Base-by-base conservation (phyloP, 2,797 vertebrate genomes). In the Poecilia picta region DNA sequence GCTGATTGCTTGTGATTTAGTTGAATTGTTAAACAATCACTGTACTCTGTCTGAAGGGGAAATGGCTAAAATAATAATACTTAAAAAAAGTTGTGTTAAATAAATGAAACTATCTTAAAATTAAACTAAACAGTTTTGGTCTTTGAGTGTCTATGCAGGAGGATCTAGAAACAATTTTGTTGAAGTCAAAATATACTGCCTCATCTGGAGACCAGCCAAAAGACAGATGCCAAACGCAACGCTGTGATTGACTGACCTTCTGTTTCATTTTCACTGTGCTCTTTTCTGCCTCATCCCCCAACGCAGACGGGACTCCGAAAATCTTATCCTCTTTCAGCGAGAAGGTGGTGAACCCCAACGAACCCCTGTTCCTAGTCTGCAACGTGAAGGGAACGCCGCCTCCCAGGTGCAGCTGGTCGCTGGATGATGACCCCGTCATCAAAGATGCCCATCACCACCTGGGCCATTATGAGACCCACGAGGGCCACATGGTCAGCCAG, bases 271-370 rank as follows among this genome's bases (percentile, higher is more conserved):
- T 73, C 41, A 8, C 75, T 55, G 39, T 57, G 25, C 62, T 33
- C 41, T 41, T 41, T 41, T 41, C 59, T 51, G 41, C 66, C 79
- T 36, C 75, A 85, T 87, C 87, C 78, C 49, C 89, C 66, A 39
- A 31, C 72, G 13, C 94, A 99, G 98, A 99, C 2, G 98, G 98
- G 78, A 99, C 98, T 33, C 98, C 98, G 73, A 99, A 99, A 95
- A 99, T 99, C 76, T 96, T 98, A 90, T 98, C 98, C 45, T 97
- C 98, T 83, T 99, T 99, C 92, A 99, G 97, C 1, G 98, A 99
- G 90, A 98, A 99, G 84, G 98, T 99, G 88, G 97, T 99, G 87
- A 99, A 97, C 85, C 98, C 97, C 0, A 97, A 96, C 10, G 98
- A 99, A 81, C 97, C 97, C 0, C 97, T 99, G 74, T 99, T 98